These are phyloP conservation scores for Anisognathus igniventris DNA, from an alignment of 2,797 vertebrate genomes.

Conservation along the genomic window DNA sequence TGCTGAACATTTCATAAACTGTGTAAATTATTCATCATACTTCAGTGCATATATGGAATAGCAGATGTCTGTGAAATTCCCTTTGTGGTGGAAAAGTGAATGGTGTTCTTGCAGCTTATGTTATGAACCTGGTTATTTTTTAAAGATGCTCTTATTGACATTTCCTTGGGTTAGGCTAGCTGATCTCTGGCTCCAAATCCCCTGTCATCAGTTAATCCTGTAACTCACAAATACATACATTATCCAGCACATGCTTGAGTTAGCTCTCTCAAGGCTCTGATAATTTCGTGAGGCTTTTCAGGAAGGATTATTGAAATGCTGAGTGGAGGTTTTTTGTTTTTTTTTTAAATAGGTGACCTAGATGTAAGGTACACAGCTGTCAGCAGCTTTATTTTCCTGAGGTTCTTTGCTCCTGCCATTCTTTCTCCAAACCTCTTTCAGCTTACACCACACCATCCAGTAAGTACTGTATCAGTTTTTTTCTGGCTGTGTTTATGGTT, in stretches of 20 bases:
- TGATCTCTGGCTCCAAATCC: background rate
- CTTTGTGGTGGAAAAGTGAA: background rate
- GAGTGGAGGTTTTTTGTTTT: background rate
- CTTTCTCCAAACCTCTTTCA: conserved; percentile 98
- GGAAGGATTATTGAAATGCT: conserved; percentile 10
- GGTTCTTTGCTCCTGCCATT: conserved; percentile 98
- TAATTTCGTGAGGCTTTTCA: background rate
- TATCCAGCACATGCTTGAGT: background rate
- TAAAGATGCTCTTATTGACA: background rate
- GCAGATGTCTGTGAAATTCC: background rate
- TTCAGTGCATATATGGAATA: background rate
- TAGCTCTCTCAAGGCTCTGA: background rate
- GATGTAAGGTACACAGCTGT: conserved; percentile 97
- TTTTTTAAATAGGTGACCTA: conserved; percentile 80
- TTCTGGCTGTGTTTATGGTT: background rate
- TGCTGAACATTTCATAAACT: background rate
- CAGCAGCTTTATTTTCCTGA: conserved; percentile 97
- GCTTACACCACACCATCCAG: conserved; percentile 92
- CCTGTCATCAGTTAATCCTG: background rate
- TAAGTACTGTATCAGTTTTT: conserved; percentile 68
- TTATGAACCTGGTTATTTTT: background rate
- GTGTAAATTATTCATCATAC: background rate
- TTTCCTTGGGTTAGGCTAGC: background rate
- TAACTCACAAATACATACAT: background rate
- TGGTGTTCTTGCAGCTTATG: background rate